phyloP scores from a whole-genome alignment of 2,888 invertebrate species.

The Phyllotreta cruciferae region DNA sequence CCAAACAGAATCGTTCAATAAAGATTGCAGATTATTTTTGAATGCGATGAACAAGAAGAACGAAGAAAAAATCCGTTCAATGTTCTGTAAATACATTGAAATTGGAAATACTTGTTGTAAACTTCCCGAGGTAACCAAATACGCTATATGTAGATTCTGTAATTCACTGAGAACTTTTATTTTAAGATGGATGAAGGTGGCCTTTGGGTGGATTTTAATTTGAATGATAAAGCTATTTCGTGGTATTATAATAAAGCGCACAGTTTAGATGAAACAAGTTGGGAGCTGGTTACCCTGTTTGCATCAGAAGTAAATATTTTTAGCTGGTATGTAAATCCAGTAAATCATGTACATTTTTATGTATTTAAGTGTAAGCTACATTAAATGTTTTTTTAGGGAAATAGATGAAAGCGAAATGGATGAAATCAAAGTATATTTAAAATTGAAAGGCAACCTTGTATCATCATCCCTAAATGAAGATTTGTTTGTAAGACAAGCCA shows the following conservation, averaged over 20 bases:
- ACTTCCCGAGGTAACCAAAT: slow-evolving; percentile 29
- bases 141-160: neutral
- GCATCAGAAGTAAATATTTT: slow-evolving; percentile 25
- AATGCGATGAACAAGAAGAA: slow-evolving; percentile 30
- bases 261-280: slow-evolving; percentile 4
- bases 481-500: too few species aligned
- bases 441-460: too few species aligned
- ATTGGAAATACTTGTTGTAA: slow-evolving; percentile 22
- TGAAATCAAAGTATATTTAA: too few species aligned
- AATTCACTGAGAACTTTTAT: too few species aligned
- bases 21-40: slow-evolving; percentile 33
- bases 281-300: slow-evolving; percentile 31
- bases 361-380: too few species aligned
- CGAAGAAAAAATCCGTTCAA: slow-evolving; percentile 33
- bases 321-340: too few species aligned
- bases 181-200: slow-evolving; percentile 28
- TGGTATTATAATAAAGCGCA: slow-evolving; percentile 28
- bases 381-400: too few species aligned
- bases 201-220: slow-evolving; percentile 36
- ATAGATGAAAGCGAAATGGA: too few species aligned
- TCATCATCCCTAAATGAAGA: too few species aligned
- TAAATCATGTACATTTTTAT: too few species aligned
- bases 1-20: slow-evolving; percentile 26
- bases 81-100: slow-evolving; percentile 29
- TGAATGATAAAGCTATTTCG: slow-evolving; percentile 27